Conservation (phyloP, 2,797 vertebrate genomes). For the Danio jaintianensis region DNA sequence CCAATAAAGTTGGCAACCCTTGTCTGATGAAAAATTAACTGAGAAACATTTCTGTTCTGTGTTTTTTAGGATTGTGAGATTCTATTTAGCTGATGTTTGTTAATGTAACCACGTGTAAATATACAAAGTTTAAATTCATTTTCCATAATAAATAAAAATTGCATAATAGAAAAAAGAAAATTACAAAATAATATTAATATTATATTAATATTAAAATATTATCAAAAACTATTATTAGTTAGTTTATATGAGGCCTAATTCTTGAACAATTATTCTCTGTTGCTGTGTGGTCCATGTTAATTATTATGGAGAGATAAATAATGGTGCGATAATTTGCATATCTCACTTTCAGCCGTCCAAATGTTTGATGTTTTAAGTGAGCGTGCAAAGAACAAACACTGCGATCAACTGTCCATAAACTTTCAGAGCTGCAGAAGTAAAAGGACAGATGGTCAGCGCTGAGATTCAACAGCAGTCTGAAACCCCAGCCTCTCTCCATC, state of each 20-base stretch:
- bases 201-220: too few relatives aligned
- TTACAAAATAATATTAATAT: too few relatives aligned
- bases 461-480: slow-evolving; percentile 65
- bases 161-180: too few relatives aligned
- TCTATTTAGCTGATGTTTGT: not conserved
- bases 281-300: not conserved
- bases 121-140: too few relatives aligned
- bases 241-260: too few relatives aligned
- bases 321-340: not conserved
- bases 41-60: not conserved
- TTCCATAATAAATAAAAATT: too few relatives aligned
- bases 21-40: not conserved
- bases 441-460: slow-evolving; percentile 71
- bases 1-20: not conserved
- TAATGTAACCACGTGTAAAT: not conserved
- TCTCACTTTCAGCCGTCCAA: not conserved
- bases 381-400: not conserved
- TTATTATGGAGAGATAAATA: not conserved
- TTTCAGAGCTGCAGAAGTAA: not conserved
- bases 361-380: slow-evolving; percentile 14
- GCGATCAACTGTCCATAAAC: slow-evolving; percentile 1
- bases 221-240: too few relatives aligned
- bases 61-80: not conserved
- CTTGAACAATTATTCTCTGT: too few relatives aligned
- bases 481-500: slow-evolving; percentile 62